Conservation (phyloP, 1,140 invertebrate genomes). For the Drosophila bocqueti region DNA sequence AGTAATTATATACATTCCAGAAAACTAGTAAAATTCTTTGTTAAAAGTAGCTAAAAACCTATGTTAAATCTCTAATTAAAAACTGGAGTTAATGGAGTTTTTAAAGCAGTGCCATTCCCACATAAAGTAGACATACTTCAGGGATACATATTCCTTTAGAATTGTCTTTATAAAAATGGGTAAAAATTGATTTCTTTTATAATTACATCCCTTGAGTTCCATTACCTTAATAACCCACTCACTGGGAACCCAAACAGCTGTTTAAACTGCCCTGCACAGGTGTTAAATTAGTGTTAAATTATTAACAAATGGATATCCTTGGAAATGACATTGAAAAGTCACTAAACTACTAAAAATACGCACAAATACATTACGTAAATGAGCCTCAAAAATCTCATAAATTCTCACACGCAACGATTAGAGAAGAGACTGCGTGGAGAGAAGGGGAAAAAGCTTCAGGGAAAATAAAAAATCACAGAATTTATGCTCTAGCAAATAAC, state of each 20-base stretch:
- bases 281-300: conserved; percentile 10
- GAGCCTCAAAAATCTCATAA: conserved; percentile 53
- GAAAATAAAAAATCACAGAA: conserved; percentile 26
- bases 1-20: not conserved
- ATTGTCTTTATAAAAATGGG: not conserved
- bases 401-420: conserved; percentile 50
- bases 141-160: too few species aligned
- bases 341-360: conserved; percentile 46
- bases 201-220: not conserved
- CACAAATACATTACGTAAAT: conserved; percentile 58
- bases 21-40: not conserved
- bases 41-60: not conserved
- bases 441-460: conserved; percentile 22
- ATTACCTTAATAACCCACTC: conserved; percentile 1
- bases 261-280: conserved; percentile 1
- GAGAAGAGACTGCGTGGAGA: conserved; percentile 20
- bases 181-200: not conserved
- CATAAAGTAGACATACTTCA: not conserved
- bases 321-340: conserved; percentile 74
- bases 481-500: conserved; percentile 27
- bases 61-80: not conserved
- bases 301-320: conserved; percentile 44
- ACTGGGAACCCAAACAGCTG: conserved; percentile 49
- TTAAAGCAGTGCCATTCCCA: not conserved
- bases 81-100: not conserved